phyloP scores from a whole-genome alignment of 2,888 invertebrate species.

The Alsophila aescularia region DNA sequence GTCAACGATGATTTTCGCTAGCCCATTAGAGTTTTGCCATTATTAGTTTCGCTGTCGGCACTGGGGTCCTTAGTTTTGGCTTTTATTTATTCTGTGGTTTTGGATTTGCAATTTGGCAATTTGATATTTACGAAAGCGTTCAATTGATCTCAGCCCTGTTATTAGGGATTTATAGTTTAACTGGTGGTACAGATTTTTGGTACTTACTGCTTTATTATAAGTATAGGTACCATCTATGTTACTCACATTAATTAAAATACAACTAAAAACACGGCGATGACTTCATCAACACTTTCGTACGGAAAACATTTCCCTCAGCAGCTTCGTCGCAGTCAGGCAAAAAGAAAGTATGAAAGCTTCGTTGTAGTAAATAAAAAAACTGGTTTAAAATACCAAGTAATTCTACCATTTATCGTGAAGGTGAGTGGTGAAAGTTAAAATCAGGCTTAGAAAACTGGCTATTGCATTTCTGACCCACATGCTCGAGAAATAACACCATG shows the following conservation, averaged over 20 bases:
- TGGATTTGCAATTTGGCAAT: no score
- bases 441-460: conserved; percentile 56
- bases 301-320: conserved; percentile 16
- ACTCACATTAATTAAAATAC: no score
- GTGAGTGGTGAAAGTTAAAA: conserved; percentile 65
- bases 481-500: conserved; percentile 23
- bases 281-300: no score
- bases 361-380: conserved; percentile 46
- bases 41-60: background rate
- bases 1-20: background rate
- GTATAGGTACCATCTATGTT: no score
- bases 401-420: conserved; percentile 58
- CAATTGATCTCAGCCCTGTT: no score
- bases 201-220: no score
- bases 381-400: conserved; percentile 51
- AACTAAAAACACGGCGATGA: no score
- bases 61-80: background rate
- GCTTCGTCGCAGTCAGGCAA: conserved; percentile 14
- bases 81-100: no score
- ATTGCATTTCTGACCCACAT: conserved; percentile 50
- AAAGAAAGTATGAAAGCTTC: conserved; percentile 48
- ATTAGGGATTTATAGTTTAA: no score
- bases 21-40: background rate
- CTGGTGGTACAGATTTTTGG: no score
- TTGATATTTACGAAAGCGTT: no score